A percentile compares a stretch with the other conserved stretches of the same genome.
phyloP scores from a whole-genome alignment of 1,140 invertebrate species.

The Scaptomyza graminum region DNA sequence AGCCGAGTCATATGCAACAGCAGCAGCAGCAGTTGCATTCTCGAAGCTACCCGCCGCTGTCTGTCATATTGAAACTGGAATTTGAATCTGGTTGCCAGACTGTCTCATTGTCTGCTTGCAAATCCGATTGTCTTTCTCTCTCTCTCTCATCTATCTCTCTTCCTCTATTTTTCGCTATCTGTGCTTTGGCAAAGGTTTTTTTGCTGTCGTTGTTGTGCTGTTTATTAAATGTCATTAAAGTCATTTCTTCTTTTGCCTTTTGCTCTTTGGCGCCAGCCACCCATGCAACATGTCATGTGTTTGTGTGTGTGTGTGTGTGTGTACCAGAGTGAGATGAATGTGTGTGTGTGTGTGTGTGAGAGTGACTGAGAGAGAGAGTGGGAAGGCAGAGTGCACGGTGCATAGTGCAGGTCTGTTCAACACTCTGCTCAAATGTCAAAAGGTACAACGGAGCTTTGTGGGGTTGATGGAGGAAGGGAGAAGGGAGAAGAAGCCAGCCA shows the following conservation, averaged over 20 bases:
- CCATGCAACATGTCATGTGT: constrained; percentile 26
- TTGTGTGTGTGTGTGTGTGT: not conserved
- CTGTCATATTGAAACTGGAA: constrained; percentile 64
- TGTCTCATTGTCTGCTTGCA: constrained; percentile 3
- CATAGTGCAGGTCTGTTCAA: constrained; percentile 49
- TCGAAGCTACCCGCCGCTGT: constrained; percentile 1
- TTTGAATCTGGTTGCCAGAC: constrained; percentile 69
- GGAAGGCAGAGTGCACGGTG: constrained; percentile 18
- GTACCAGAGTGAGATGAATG: not conserved
- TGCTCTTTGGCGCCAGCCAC: constrained; percentile 53
- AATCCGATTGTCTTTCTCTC: not conserved
- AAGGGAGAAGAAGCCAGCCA: not conserved
- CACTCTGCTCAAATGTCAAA: constrained; percentile 67
- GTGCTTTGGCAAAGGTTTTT: not conserved
- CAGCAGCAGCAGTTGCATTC: constrained; percentile 16
- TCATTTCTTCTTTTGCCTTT: constrained; percentile 60
- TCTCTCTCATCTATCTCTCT: not conserved
- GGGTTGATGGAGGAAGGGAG: not conserved
- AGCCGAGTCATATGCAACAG: too few relatives aligned
- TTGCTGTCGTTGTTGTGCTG: constrained; percentile 49
- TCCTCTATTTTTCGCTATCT: not conserved
- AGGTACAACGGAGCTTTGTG: constrained; percentile 38
- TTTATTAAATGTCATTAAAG: constrained; percentile 78
- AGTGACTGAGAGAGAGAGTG: not conserved
- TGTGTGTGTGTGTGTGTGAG: not conserved